Base-by-base conservation (phyloP, 1,140 invertebrate genomes). In the Latrodectus geometricus region DNA sequence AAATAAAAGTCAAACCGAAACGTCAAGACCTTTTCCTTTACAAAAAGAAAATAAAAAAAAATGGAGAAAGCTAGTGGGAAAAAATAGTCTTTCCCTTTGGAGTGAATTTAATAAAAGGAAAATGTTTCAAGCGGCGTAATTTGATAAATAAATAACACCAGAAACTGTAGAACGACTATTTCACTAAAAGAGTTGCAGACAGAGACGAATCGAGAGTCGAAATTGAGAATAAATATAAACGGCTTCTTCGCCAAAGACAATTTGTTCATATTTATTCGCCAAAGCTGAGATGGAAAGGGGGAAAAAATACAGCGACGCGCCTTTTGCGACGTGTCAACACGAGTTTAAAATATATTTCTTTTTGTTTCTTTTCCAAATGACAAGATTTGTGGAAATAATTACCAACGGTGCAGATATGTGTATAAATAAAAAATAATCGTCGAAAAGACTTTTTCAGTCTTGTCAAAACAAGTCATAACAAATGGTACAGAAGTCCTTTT, bases 401-500 rank as follows among this genome's bases (percentile, higher is more conserved):
- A 70, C 70, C 72, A 84, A 73, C 81, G 81, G 56, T 76, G 81
- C 56, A 72, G 81, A 75, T 84, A 75, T 75, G 61, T 68, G 73
- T 66, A 84, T 75, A 68, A 84, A 75, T 84, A 84, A 50, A 23
- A 68, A 84, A 66, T 66, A 75, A 73, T 65, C 69, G 70, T 9
- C 12, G n/a, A 75, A 48, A 9, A 49, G 15, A n/a, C 52, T 15
- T 65, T 75, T 74, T 66, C 21, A 21, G 66, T 56, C 81, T 15
- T 84, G 81, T 84, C 81, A 84, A 75, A 75, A 75, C 70, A 84
- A 75, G 81, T 75, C 81, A 66, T 84, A 84, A 84, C 81, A 84
- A 84, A 84, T 84, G 81, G 61, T 84, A 84, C 81, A 84, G 81
- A 74, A 75, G 81, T 84, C 81, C 48, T 84, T 84, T 84, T 84